Base-by-base conservation (phyloP, 2,888 invertebrate species). In the Ennomos quercinarius region DNA sequence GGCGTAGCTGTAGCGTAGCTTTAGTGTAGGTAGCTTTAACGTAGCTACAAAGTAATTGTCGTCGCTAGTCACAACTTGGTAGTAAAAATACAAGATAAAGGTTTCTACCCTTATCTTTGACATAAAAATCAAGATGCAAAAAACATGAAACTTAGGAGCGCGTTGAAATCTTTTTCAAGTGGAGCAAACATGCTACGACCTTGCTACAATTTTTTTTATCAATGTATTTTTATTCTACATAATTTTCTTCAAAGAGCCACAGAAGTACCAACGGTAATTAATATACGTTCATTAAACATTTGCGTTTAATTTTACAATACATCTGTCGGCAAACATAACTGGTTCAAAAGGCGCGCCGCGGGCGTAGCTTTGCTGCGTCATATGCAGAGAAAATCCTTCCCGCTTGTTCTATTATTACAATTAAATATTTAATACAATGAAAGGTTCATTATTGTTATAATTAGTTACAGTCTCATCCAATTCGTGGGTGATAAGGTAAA, bases 311-410 rank as follows among this genome's bases (percentile, higher is more conserved):
- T 48, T 34, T 37, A 35, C 35, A 48, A 43, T 38, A 13, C 37
- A 52, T 17, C 45, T 34, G 48, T 43, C 43, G 13, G 46, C 54
- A 17, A 39, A 36, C 34, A 38, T 49, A 56, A 56, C 37, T 40
- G 49, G 40, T 11, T 34, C 45, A 56, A 56, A 46, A 51, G 57
- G 50, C 41, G 5, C 12, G 57, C 57, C 50, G 9, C 41, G 37
- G 41, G 57, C 41, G 42, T 37, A 10, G 12, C 35, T 44, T 43
- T 37, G 36, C 55, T 40, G 8, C 36, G 50, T 41, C 57, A 51
- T 36, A 46, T 27, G 37, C 57, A 57, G 45, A 17, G 50, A 17
- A 38, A 13, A 48, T 36, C 44, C 43, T 49, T 56, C 36, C 42
- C 39, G 44, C 13, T 42, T 42, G 17, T 47, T 12, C 38, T 39